Base-by-base conservation (phyloP, 1,140 invertebrate genomes). In the Zaprionus vittiger region DNA sequence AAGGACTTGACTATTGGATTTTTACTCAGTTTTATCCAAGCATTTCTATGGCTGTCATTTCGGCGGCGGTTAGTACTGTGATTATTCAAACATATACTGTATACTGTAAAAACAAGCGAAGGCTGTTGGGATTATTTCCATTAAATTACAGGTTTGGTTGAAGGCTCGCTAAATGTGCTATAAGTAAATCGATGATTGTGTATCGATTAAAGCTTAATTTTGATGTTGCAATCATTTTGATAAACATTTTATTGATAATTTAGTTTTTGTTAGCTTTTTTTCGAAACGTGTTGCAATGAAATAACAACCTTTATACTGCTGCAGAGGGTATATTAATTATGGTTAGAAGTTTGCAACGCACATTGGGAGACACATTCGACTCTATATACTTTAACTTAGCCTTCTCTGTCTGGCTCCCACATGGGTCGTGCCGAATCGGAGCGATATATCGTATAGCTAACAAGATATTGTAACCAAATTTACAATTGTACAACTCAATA, bases 1-100 rank as follows among this genome's bases (percentile, higher is more conserved):
- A 65, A 60, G 47, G 55, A 68, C 34, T 61, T 24, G 55, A 65
- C 61, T 76, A 65, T 76, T 71, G 68, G 68, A 64, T 65, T 72
- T 54, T 37, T 37, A 60, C 68, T 63, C 49, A 59, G 41, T 44
- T 54, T 38, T 26, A 52, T 22, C 56, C 17, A 22, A n/a, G 14
- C 34, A 20, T 55, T 67, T 38, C 64, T 57, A 5, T 44, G 52
- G n/a, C 64, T 17, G 56, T 67, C 55, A 68, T 12, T 47, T 54
- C 20, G 1, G 17, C 9, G 31, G 28, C 12, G 14, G 41, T 67
- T 73, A n/a, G 15, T 28, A 11, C 57, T 70, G 37, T 24, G 59
- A 57, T 64, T 70, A 70, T 59, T 70, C 28, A 38, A 38, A 59
- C 24, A 26, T 41, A 57, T 31, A 22, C n/a, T 41, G n/a, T 74